Evolutionary conservation across 1,140 invertebrate species (phyloP), one percentile per base, ranked within the genome.

Genomic region (Zaprionus camerounensis): DNA sequence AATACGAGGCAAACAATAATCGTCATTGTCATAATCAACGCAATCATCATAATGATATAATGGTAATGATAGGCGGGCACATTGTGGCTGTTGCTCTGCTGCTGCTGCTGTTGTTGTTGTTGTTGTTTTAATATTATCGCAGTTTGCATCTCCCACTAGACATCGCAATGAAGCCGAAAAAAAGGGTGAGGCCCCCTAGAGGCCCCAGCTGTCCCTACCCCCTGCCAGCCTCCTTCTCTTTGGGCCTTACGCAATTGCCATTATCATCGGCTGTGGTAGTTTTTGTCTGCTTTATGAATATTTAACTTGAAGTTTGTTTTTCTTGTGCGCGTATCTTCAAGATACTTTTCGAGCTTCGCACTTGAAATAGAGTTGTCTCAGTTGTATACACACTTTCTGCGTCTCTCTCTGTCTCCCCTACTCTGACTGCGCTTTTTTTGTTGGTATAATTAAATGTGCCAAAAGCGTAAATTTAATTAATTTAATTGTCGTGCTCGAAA

Each of bases 391-490:
- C 13, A 12, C 41, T 44, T 44, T 44, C n/a, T 15, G n/a, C 11
- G 11, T 20, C 11, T 41, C 22, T 65, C 44, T 24, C 28, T 11
- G 3, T 26, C 9, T 34, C 2, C 9, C 26, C 46, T 55, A 68
- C 36, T 69, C 70, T 78, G 24, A 24, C 4, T 26, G n/a, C 57
- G 38, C 56, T 34, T 5, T 67, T 83, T 41, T 64, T 55, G n/a
- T 17, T 17, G 41, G 71, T 36, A 13, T 78, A 90, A 88, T 88
- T 88, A 86, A 86, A 79, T 86, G 82, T 75, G 82, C 82, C 82
- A 85, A 82, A 86, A 86, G 82, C 82, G 82, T 86, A 78, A 81
- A 86, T 82, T 76, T 86, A 85, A 86, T 85, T 85, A 86, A 76
- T 78, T 85, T 84, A 85, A 85, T 84, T 84, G 82, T 70, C 64